phyloP scores from a whole-genome alignment of 2,888 invertebrate species.

The Drepanosiphum platanoidis region DNA sequence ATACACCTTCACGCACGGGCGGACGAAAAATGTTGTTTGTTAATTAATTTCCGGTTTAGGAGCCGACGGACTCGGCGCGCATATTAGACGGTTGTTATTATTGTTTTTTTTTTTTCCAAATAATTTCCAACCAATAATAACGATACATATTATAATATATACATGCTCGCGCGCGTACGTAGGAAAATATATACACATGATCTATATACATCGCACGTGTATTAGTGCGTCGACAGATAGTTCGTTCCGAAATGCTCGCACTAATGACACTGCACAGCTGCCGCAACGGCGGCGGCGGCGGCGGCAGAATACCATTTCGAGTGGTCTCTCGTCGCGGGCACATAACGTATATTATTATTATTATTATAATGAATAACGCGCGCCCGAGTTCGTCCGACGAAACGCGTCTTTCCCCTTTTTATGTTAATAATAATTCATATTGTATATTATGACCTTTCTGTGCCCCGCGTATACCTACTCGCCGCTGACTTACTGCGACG shows the following conservation, averaged over 20 bases:
- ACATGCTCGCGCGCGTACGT: too few relatives aligned
- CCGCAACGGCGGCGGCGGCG: background rate
- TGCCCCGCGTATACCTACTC: too few relatives aligned
- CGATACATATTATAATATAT: too few relatives aligned
- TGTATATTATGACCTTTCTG: too few relatives aligned
- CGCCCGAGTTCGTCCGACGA: background rate
- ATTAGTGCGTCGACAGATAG: background rate
- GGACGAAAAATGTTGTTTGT: slow-evolving; percentile 47
- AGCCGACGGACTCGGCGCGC: background rate
- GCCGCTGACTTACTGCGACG: background rate
- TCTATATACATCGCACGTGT: background rate
- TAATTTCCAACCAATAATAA: slow-evolving; percentile 39
- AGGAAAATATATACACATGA: background rate
- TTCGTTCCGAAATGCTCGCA: slow-evolving; percentile 6
- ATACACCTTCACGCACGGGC: background rate
- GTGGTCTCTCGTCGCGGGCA: background rate
- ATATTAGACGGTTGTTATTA: slow-evolving; percentile 27
- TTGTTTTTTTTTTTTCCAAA: slow-evolving; percentile 33
- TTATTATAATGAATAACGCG: background rate
- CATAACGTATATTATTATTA: background rate
- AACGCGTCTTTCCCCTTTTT: background rate
- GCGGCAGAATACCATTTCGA: slow-evolving; percentile 4
- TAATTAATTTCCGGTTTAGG: slow-evolving; percentile 57
- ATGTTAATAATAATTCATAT: too few relatives aligned
- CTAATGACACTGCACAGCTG: slow-evolving; percentile 33